Evolutionary conservation across 2,888 invertebrate species (phyloP).

Genomic region (Leptinotarsa haldemani): DNA sequence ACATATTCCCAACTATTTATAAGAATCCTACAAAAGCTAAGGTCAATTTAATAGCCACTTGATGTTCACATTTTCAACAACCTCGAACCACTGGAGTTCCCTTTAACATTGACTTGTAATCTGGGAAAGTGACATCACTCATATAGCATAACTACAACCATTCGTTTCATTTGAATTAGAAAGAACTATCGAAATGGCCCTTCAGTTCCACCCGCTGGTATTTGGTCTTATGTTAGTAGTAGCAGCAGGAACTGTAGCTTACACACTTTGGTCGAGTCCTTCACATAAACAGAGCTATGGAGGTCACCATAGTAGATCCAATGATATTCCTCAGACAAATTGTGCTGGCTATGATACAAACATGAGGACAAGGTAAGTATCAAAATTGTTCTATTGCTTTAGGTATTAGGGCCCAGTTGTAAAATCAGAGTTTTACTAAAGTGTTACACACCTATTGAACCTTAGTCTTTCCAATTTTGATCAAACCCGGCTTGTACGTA

Average conservation of each 20-base stretch:
- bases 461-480: no score
- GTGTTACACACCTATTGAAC: no score
- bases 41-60: no score
- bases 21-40: no score
- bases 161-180: neutral
- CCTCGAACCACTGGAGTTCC: neutral
- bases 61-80: neutral
- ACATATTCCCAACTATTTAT: no score
- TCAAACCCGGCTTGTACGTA: no score
- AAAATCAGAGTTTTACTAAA: no score
- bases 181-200: constrained; percentile 30
- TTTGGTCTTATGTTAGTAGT: constrained; percentile 40
- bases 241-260: constrained; percentile 39
- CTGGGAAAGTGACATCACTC: neutral
- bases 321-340: constrained; percentile 9
- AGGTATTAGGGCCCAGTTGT: no score
- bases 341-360: constrained; percentile 24
- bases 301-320: neutral
- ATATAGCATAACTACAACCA: neutral
- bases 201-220: constrained; percentile 37
- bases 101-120: no score
- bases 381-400: no score
- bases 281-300: constrained; percentile 17
- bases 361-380: neutral
- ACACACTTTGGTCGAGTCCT: constrained; percentile 30